These are phyloP conservation scores for Anas bahamensis DNA, from an alignment of 2,797 vertebrate genomes.

Conservation along the genomic window DNA sequence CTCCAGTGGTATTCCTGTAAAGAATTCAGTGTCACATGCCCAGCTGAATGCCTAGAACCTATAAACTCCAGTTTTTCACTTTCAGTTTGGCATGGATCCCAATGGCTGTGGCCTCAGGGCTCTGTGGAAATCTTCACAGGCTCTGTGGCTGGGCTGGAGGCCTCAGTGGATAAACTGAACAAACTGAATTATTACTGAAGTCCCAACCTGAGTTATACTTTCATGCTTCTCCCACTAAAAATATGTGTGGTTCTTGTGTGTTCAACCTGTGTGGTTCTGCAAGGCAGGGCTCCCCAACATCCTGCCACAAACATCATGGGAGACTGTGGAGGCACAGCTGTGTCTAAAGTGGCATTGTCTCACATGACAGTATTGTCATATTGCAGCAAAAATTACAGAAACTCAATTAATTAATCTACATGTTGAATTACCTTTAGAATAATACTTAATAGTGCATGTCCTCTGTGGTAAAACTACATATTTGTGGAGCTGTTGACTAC, in stretches of 20 bases:
- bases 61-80: not conserved
- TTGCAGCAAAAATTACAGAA: not conserved
- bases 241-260: not conserved
- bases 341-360: not conserved
- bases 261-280: fast-evolving
- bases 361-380: not conserved
- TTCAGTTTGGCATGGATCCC: not conserved
- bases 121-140: not conserved
- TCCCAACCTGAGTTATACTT: not conserved
- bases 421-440: not conserved
- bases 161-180: not conserved
- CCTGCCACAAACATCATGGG: not conserved
- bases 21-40: not conserved
- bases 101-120: not conserved
- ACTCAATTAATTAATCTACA: not conserved
- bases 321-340: not conserved
- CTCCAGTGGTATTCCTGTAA: not conserved
- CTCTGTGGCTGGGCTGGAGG: not conserved
- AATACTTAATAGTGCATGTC: not conserved
- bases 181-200: not conserved
- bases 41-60: not conserved
- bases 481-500: not conserved
- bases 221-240: not conserved
- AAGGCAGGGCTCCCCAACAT: not conserved
- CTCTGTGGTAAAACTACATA: not conserved